These are phyloP conservation scores for Drosophila navojoa DNA, from an alignment of 1,140 invertebrate species.

Conservation along the genomic window DNA sequence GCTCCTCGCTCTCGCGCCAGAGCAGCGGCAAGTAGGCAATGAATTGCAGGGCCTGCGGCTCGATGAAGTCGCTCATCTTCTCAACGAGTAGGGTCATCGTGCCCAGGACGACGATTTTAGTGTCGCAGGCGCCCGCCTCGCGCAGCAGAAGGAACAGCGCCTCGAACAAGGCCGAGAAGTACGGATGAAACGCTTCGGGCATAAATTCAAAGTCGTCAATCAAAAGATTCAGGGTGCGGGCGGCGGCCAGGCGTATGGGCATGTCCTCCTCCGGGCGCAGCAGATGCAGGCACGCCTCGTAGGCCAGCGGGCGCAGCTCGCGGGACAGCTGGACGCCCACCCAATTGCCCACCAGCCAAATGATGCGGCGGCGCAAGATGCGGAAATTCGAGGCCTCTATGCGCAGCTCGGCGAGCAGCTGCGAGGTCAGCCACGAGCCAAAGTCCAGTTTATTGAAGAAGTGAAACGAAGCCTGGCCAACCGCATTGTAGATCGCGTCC, in stretches of 20 bases:
- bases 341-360: conserved; percentile 94
- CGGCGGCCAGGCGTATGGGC: conserved; percentile 92
- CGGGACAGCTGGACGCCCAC: conserved; percentile 93
- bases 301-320: conserved; percentile 91
- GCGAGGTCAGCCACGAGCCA: conserved; percentile 95
- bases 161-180: conserved; percentile 90
- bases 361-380: conserved; percentile 94
- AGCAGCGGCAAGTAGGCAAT: conserved; percentile 93
- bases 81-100: conserved; percentile 96
- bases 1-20: conserved; percentile 94
- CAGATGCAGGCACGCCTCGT: conserved; percentile 90
- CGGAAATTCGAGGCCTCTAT: conserved; percentile 93
- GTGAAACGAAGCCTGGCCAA: conserved; percentile 94
- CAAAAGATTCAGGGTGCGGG: conserved; percentile 89
- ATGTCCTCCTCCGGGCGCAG: conserved; percentile 90
- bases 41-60: conserved; percentile 87
- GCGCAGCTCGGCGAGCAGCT: conserved; percentile 92
- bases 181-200: conserved; percentile 92
- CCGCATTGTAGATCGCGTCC: conserved; percentile 97
- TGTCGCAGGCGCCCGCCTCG: conserved; percentile 95
- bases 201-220: conserved; percentile 97
- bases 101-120: conserved; percentile 96
- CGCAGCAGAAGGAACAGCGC: conserved; percentile 93
- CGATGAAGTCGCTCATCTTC: conserved; percentile 90
- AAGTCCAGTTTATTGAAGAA: conserved; percentile 97